Base-by-base conservation (phyloP, 1,140 invertebrate species). In the Atopsyche davidsoni region DNA sequence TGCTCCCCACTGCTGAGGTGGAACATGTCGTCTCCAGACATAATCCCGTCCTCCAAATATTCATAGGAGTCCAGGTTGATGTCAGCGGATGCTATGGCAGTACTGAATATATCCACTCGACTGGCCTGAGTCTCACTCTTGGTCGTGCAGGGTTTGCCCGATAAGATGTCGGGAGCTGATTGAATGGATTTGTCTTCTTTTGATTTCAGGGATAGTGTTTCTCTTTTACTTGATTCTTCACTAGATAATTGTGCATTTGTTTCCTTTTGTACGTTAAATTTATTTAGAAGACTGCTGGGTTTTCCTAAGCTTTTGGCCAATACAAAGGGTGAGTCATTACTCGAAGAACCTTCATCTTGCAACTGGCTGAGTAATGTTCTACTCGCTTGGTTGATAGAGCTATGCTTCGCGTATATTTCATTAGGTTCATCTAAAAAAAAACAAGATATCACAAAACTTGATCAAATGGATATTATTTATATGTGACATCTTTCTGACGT, bases 41-140 rank as follows among this genome's bases (percentile, higher is more conserved):
- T 64, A 62, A 73, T 62, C 32, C 64, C 68, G 41, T 73, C 65
- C 42, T 61, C 70, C 42, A 73, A 58, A 58, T 75, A 75, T 42
- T 73, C 63, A 59, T 73, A 75, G 56, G 70, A 71, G 50, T 76
- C 72, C 18, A 75, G 60, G 57, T 75, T 73, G 23, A 77, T 75
- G 24, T 73, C 71, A 2, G 68, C 62, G 13, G 70, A 62, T 7
- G 65, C 67, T 24, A 78, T 66, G 6, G 69, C 70, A 7, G 70
- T 69, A 23, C 69, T 73, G 54, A 75, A 75, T 1, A 75, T 64
- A 58, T 75, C 70, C 62, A 74, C 68, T 43, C 70, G 59, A 60
- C 61, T 31, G 17, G 46, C 22, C 2, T 10, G 19, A 63, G 48
- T 16, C 46, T 69, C 64, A 2, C 64, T 54, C 55, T 64, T 66